Evolutionary conservation across 2,797 vertebrate species (phyloP).

Genomic region (Poecile montanus): DNA sequence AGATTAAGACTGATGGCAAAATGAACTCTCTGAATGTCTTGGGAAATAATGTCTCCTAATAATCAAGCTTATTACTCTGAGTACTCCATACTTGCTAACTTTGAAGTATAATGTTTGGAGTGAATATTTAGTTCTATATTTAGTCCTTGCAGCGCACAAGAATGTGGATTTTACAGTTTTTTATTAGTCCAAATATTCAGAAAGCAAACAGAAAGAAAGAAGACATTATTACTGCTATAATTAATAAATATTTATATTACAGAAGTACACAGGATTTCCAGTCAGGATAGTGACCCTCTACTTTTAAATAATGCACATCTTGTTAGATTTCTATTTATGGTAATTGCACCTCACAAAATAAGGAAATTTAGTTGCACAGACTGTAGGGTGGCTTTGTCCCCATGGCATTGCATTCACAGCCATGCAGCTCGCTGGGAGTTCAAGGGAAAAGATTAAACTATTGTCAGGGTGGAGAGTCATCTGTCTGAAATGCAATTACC

Average conservation of each 20-base stretch:
- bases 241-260: not conserved
- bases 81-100: not conserved
- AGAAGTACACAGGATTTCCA: not conserved
- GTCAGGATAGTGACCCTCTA: not conserved
- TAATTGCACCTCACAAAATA: not conserved
- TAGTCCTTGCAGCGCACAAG: not conserved
- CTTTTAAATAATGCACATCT: not conserved
- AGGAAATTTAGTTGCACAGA: not conserved
- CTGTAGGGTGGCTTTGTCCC: not conserved
- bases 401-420: not conserved
- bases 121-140: not conserved
- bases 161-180: not conserved
- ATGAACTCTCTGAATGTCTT: not conserved
- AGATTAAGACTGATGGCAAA: not conserved
- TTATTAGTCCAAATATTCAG: not conserved
- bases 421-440: not conserved
- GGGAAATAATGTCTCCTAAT: not conserved
- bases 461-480: not conserved
- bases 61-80: not conserved
- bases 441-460: not conserved
- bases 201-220: not conserved
- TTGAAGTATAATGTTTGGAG: not conserved
- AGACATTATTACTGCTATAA: not conserved
- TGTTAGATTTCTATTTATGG: not conserved
- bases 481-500: not conserved